Evolutionary conservation across 1,140 invertebrate genomes (phyloP).

Genomic region (Aphaenogaster rudis): DNA sequence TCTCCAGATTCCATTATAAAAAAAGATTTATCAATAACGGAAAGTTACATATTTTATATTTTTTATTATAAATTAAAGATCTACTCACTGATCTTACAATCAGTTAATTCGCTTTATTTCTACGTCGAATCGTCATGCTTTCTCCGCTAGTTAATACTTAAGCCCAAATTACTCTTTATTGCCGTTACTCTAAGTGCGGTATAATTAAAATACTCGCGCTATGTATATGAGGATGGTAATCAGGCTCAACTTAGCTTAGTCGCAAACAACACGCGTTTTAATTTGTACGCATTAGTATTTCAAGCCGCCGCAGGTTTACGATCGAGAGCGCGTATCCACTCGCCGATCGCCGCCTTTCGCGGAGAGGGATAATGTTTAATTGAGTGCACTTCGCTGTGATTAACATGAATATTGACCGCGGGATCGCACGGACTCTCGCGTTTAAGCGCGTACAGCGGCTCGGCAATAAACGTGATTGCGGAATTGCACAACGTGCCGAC

Average conservation of each 20-base stretch:
- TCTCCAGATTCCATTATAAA: neutral
- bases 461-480: constrained; percentile 77
- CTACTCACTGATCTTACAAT: neutral
- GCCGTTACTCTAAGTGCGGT: neutral
- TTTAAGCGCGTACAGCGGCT: constrained; percentile 64
- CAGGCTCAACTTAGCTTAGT: neutral
- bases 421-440: constrained; percentile 63
- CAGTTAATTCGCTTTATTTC: neutral
- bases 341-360: constrained; percentile 50
- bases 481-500: constrained; percentile 65
- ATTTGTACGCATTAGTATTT: constrained; percentile 60
- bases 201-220: constrained; percentile 25
- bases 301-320: constrained; percentile 44
- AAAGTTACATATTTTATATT: neutral
- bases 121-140: neutral
- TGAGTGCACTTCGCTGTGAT: constrained; percentile 67
- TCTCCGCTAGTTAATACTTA: constrained; percentile 18
- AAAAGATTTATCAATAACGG: neutral
- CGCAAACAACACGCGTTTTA: constrained; percentile 47
- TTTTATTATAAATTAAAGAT: neutral
- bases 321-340: constrained; percentile 46
- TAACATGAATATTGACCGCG: constrained; percentile 74
- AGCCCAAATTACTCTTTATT: neutral
- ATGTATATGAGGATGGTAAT: constrained; percentile 54
- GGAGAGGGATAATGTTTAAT: constrained; percentile 72